phyloP scores from a whole-genome alignment of 1,140 invertebrate genomes.

The Globodera rostochiensis region DNA sequence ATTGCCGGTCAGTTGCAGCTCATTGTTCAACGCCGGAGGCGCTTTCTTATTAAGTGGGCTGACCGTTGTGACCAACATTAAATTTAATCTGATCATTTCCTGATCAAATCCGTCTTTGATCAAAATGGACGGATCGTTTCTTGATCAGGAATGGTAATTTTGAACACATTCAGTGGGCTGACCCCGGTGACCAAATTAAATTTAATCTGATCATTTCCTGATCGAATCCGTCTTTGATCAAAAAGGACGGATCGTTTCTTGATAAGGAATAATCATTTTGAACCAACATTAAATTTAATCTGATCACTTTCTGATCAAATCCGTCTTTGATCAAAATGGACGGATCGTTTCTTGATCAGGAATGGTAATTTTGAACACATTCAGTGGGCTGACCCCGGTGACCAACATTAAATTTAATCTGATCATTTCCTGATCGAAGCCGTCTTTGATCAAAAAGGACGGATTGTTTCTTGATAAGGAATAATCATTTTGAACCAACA shows the following conservation, averaged over 20 bases:
- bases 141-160: neutral
- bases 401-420: neutral
- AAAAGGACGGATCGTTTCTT: too few species aligned
- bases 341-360: neutral
- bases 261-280: neutral
- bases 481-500: conserved; percentile 4
- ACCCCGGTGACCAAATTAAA: conserved; percentile 69
- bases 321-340: too few species aligned
- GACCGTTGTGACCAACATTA: conserved; percentile 14
- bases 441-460: too few species aligned
- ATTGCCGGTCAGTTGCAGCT: too few species aligned
- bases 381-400: conserved; percentile 71
- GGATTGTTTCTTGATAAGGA: too few species aligned
- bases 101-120: neutral
- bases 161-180: conserved; percentile 65
- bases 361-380: too few species aligned
- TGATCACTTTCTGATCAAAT: neutral
- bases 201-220: too few species aligned
- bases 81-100: neutral
- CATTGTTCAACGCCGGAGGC: too few species aligned
- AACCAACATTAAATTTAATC: neutral
- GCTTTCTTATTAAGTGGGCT: too few species aligned
- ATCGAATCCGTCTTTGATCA: too few species aligned
- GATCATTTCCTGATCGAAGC: too few species aligned
- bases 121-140: neutral